These are phyloP conservation scores for Yasuhikotakia modesta DNA, from an alignment of 2,797 vertebrate species.

Conservation along the genomic window DNA sequence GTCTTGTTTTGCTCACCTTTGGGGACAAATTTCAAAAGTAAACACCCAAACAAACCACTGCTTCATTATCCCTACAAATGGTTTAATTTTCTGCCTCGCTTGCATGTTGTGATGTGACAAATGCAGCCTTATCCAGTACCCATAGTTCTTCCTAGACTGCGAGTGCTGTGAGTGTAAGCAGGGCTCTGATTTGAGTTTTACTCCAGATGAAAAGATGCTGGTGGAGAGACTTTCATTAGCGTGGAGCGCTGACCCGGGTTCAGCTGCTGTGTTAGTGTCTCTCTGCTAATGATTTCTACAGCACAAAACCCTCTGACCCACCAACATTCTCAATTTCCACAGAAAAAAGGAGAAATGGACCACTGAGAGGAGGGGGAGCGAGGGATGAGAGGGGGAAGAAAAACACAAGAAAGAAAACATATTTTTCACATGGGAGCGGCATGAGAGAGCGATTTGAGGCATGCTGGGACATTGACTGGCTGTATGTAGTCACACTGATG, in stretches of 20 bases:
- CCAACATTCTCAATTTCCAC: slow-evolving; percentile 78
- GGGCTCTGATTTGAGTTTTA: slow-evolving; percentile 79
- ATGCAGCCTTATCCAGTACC: slow-evolving; percentile 38
- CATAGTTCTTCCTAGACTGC: no score
- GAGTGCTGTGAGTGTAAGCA: slow-evolving; percentile 68
- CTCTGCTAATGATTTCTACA: slow-evolving; percentile 84
- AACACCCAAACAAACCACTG: no score
- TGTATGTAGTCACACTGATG: slow-evolving; percentile 91
- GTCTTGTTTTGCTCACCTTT: no score
- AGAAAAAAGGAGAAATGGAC: slow-evolving; percentile 66
- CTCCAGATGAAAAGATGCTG: slow-evolving; percentile 78
- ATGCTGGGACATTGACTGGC: slow-evolving; percentile 83
- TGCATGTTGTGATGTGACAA: slow-evolving; percentile 32
- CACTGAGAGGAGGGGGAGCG: slow-evolving; percentile 60
- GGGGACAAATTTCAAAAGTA: no score
- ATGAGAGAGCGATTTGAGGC: slow-evolving; percentile 71
- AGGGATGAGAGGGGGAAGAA: slow-evolving; percentile 52
- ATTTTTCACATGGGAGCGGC: slow-evolving; percentile 65
- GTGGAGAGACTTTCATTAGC: slow-evolving; percentile 80
- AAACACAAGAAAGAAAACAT: slow-evolving; percentile 74
- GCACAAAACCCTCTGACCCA: slow-evolving; percentile 80
- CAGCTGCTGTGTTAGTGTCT: slow-evolving; percentile 82
- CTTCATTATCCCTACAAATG: slow-evolving; percentile 49
- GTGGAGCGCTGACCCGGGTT: slow-evolving; percentile 72
- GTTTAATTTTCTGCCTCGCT: slow-evolving; percentile 26